Base-by-base conservation (phyloP, 2,888 invertebrate species). In the Agriopis marginaria region DNA sequence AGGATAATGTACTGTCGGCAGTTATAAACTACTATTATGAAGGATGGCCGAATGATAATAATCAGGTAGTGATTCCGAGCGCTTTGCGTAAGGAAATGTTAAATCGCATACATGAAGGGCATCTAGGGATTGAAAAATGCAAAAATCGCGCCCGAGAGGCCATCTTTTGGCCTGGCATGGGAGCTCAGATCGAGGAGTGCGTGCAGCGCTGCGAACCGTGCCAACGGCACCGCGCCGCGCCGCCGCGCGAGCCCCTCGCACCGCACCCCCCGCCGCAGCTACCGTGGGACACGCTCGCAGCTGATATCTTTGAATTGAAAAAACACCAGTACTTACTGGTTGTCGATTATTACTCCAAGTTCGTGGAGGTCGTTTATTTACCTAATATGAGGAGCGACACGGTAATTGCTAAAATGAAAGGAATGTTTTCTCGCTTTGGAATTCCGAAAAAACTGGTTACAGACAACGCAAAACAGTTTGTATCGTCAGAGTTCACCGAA, bases 171-270 rank as follows among this genome's bases (percentile, higher is more conserved):
- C 56, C 63, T 4, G 54, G 55, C 8, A 63, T 63, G 55, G 63
- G 63, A 39, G 32, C 23, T 14, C 71, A 77, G 23, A 72, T 79
- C 14, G 72, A 69, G 63, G 53, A 63, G 11, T 45, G 39, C 8
- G 73, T 74, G 23, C n/a, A 32, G 42, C 55, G 54, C 40, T 75
- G 76, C 65, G 67, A 66, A 51, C 47, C 72, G 55, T 75, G 74
- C 54, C 66, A 63, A 56, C 66, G 70, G 10, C 74, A 71, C 60
- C 76, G 73, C 49, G 71, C 70, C 23, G 74, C 69, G 47, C 62
- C 62, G 56, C 66, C 60, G 23, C 74, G 74, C 23, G 67, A 72
- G 71, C 75, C 32, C 32, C 32, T 72, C 7, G 12, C 11, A 51
- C 74, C 75, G 60, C 72, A 72, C 61, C 71, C 76, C 32, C 32